A percentile compares a stretch with the other conserved stretches of the same genome.
Conservation (phyloP, 2,797 vertebrate species). For the Gobio occitaniae region DNA sequence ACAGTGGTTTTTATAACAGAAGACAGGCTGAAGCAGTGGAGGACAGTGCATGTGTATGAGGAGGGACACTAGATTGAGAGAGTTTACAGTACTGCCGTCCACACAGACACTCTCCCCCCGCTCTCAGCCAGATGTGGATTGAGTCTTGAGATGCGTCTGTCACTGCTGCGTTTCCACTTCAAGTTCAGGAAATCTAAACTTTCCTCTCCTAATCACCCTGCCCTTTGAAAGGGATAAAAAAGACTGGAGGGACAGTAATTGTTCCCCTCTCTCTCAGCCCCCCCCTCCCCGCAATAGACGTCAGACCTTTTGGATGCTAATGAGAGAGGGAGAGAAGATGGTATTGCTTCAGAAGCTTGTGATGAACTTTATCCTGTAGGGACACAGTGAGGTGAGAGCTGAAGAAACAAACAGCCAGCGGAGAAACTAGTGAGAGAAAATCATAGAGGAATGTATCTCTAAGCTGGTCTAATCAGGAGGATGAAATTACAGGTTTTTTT, state of each 20-base stretch:
- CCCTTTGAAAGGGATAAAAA: conserved; percentile 83
- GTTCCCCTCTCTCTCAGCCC: conserved; percentile 56
- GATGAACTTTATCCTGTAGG: conserved; percentile 57
- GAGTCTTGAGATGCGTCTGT: conserved; percentile 77
- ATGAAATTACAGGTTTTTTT: not conserved
- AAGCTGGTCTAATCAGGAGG: not conserved
- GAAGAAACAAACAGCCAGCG: not conserved
- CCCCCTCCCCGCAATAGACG: conserved; percentile 65
- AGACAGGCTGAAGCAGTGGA: not conserved
- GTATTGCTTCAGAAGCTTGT: conserved; percentile 63
- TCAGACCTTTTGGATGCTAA: conserved; percentile 81
- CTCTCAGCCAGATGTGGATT: conserved; percentile 78
- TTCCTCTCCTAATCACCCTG: conserved; percentile 83
- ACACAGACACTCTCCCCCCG: conserved; percentile 56
- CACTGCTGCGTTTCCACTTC: conserved; percentile 83
- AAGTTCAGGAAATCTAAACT: conserved; percentile 88
- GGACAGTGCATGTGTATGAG: conserved; percentile 22
- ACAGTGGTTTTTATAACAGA: conserved; percentile 3
- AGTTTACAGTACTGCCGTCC: not conserved
- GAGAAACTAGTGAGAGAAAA: not conserved
- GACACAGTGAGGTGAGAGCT: conserved; percentile 23
- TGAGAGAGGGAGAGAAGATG: conserved; percentile 59
- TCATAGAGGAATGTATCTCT: not conserved
- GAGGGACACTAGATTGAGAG: no score
- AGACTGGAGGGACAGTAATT: conserved; percentile 79